These are phyloP conservation scores for Mesocricetus auratus DNA, from an alignment of 2,113 vertebrate species.

Conservation along the genomic window DNA sequence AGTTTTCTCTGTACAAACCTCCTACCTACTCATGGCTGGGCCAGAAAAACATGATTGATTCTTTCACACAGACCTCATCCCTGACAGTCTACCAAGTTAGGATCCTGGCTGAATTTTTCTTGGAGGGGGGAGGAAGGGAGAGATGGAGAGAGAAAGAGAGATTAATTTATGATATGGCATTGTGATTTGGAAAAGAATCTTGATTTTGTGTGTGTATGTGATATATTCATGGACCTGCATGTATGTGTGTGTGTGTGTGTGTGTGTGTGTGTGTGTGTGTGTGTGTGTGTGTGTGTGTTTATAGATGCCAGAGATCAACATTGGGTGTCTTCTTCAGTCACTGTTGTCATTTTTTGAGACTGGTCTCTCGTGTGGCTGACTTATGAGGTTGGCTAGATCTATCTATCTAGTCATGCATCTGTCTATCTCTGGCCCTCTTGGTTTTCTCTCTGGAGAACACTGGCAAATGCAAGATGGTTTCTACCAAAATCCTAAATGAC, in stretches of 20 bases:
- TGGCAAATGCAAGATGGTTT: not conserved
- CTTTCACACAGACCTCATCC: not conserved
- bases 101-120: not conserved
- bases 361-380: not conserved
- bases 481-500: not conserved
- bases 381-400: not conserved
- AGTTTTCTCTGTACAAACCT: not conserved
- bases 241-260: not conserved
- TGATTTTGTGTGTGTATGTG: not conserved
- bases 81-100: not conserved
- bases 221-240: no score
- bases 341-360: not conserved
- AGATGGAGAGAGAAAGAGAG: rapidly evolving
- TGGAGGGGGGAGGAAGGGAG: not conserved
- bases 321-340: not conserved
- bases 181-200: not conserved
- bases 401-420: not conserved
- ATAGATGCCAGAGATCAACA: not conserved
- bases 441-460: not conserved
- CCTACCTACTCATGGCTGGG: not conserved
- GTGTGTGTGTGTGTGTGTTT: no score
- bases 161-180: not conserved
- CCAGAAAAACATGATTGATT: not conserved
- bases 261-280: no score
- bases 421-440: not conserved